Conservation (phyloP, 2,113 vertebrate species). For the Chauna torquata region DNA sequence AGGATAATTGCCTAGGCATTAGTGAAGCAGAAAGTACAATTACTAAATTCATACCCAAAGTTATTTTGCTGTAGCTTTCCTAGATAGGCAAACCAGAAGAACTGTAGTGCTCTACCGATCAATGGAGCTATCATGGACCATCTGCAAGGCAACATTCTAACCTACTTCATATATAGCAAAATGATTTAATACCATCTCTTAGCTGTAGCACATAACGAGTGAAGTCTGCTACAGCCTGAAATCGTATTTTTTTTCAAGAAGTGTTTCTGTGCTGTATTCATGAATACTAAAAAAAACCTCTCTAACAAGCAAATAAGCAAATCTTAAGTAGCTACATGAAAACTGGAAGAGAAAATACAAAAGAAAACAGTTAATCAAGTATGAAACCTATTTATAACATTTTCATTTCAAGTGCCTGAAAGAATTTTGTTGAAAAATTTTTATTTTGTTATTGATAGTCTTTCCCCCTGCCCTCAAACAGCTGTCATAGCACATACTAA, state of each 20-base stretch:
- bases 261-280: not conserved
- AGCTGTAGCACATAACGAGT: not conserved
- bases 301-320: not conserved
- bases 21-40: slow-evolving; percentile 15
- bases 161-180: not conserved
- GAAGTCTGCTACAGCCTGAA: not conserved
- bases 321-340: not conserved
- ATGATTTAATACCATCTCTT: not conserved
- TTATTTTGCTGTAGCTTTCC: not conserved
- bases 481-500: not conserved
- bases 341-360: not conserved
- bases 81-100: not conserved
- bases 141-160: not conserved
- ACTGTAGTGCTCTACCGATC: not conserved
- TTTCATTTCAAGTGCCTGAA: not conserved
- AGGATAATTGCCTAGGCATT: not conserved
- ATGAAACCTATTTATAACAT: not conserved
- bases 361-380: not conserved
- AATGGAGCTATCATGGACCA: not conserved
- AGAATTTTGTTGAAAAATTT: not conserved
- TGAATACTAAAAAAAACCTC: not conserved
- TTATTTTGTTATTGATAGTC: not conserved
- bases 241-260: not conserved
- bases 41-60: not conserved
- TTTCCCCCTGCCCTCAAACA: not conserved